Percentiles rank a stretch among this genome's conserved stretches.
These are phyloP conservation scores for Albula glossodonta DNA, from an alignment of 2,113 vertebrate species.

Conservation along the genomic window DNA sequence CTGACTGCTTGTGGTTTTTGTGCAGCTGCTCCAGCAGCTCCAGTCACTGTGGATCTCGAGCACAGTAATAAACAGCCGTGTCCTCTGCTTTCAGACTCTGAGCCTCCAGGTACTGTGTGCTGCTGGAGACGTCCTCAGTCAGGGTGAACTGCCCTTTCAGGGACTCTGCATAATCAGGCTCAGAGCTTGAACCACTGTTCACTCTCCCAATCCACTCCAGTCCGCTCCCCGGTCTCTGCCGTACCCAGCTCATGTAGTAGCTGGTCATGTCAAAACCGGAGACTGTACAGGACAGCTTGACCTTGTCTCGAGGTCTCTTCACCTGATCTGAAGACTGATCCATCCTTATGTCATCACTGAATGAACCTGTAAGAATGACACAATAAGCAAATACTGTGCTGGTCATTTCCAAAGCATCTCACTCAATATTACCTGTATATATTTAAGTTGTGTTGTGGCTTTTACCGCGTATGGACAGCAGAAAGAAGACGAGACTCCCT, in stretches of 20 bases:
- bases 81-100: constrained; percentile 36
- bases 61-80: background rate
- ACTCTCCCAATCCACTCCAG: background rate
- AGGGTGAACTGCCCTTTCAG: constrained; percentile 32
- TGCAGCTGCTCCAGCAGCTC: too few species aligned
- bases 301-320: too few species aligned
- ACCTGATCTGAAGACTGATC: background rate
- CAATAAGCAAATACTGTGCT: too few species aligned
- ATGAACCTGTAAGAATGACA: too few species aligned
- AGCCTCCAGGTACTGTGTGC: constrained; percentile 32
- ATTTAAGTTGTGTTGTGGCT: too few species aligned
- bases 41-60: background rate
- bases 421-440: too few species aligned
- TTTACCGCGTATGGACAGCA: too few species aligned
- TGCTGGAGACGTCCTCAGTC: constrained; percentile 38
- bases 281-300: constrained; percentile 10
- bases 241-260: background rate
- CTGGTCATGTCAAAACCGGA: background rate
- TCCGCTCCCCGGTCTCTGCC: background rate
- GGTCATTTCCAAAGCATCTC: too few species aligned
- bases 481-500: too few species aligned
- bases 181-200: background rate
- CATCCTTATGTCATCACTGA: too few species aligned
- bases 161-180: constrained; percentile 8
- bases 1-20: too few species aligned